phyloP scores from a whole-genome alignment of 2,113 vertebrate genomes.

The Campylomormyrus tamandua region DNA sequence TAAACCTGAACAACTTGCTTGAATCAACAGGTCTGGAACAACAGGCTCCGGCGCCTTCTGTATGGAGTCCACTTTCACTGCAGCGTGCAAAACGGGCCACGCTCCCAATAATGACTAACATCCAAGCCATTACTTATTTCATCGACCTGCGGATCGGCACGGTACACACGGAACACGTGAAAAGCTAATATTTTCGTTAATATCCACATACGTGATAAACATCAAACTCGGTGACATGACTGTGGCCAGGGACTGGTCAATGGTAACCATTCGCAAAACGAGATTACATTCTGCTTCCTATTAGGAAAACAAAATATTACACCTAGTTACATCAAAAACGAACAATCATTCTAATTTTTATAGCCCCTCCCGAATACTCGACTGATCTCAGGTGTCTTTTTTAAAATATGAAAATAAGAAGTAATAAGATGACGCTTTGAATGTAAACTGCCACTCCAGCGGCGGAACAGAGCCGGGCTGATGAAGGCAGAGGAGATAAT shows the following conservation, averaged over 20 bases:
- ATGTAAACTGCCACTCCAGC: constrained; percentile 34
- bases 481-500: constrained; percentile 59
- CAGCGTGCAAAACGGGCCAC: neutral
- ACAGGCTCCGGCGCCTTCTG: neutral
- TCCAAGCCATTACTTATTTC: neutral
- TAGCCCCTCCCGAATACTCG: neutral
- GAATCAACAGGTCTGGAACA: neutral
- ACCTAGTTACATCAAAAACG: neutral
- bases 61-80: neutral
- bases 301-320: neutral
- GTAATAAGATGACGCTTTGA: constrained; percentile 21
- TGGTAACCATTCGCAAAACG: neutral
- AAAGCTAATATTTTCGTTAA: neutral
- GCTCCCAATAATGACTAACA: neutral
- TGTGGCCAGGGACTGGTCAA: neutral
- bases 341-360: neutral
- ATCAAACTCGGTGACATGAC: neutral
- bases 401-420: constrained; percentile 43
- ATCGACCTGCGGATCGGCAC: neutral
- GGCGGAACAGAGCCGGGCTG: constrained; percentile 45
- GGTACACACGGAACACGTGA: neutral
- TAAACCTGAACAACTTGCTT: neutral
- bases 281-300: neutral
- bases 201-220: neutral
- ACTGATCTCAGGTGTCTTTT: constrained; percentile 10